Conservation (phyloP, 2,113 vertebrate species). For the Steatornis caripensis region DNA sequence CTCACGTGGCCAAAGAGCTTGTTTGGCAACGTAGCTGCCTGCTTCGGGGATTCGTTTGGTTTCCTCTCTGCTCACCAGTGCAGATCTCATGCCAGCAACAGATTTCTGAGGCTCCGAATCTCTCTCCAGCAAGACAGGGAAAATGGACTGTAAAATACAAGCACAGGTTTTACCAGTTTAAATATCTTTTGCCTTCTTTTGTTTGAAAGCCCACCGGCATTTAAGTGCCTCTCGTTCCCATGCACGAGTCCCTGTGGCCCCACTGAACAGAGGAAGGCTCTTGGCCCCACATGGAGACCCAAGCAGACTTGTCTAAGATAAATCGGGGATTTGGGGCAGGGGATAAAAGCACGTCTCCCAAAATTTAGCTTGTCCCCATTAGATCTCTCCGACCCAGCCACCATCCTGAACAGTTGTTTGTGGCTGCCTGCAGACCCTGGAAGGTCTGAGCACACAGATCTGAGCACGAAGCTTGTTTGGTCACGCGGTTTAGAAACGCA, state of each 20-base stretch:
- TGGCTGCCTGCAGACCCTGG: background rate
- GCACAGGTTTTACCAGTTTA: background rate
- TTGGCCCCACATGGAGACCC: rapidly evolving
- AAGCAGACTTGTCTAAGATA: background rate
- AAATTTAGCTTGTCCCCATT: background rate
- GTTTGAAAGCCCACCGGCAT: background rate
- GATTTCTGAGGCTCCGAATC: background rate
- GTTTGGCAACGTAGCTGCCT: background rate
- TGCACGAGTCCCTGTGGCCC: background rate
- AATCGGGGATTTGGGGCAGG: background rate
- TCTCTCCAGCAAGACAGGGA: background rate
- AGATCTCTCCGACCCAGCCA: background rate
- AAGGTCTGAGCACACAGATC: background rate
- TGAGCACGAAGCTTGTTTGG: background rate
- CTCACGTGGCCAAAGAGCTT: background rate
- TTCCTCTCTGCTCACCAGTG: background rate
- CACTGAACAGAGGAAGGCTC: background rate
- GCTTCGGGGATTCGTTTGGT: background rate
- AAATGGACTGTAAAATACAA: background rate
- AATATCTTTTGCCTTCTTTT: background rate
- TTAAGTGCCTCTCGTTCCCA: background rate
- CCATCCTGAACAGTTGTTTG: no score
- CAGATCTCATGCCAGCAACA: background rate
- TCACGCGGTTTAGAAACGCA: background rate
- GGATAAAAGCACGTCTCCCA: background rate